phyloP scores from a whole-genome alignment of 2,797 vertebrate species.

The Squalus acanthias region DNA sequence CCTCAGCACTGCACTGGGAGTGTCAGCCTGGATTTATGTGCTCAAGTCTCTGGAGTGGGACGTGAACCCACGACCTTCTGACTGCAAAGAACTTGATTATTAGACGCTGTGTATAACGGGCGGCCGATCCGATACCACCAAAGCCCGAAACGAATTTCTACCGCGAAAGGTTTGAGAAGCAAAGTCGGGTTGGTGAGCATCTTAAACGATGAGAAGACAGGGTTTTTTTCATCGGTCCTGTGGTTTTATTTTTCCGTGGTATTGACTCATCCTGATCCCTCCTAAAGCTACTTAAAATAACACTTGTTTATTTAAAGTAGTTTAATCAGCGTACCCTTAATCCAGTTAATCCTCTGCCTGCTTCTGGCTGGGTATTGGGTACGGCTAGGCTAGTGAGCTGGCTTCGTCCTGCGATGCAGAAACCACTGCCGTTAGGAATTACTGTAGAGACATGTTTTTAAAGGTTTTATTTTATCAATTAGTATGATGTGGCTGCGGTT shows the following conservation, averaged over 20 bases:
- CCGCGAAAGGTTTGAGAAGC: no score
- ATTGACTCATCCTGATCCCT: not conserved
- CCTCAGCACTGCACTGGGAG: no score
- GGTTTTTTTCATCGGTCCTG: no score
- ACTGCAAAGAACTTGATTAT: no score
- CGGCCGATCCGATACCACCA: no score
- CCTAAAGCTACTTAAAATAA: not conserved
- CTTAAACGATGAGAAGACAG: no score
- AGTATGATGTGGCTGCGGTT: not conserved
- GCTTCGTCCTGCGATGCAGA: not conserved
- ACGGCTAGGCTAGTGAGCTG: not conserved
- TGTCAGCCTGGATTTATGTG: no score
- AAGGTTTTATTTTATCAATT: not conserved
- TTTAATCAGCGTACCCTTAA: not conserved
- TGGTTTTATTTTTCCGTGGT: not conserved
- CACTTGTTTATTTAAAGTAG: not conserved
- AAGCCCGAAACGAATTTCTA: no score
- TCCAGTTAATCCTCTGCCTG: not conserved
- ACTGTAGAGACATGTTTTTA: not conserved
- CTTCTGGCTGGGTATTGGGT: not conserved
- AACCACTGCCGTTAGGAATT: not conserved
- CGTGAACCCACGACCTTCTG: no score
- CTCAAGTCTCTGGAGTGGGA: no score
- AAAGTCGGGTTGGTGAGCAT: no score
- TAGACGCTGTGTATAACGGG: no score